Evolutionary conservation across 2,113 vertebrate genomes (phyloP).

Genomic region (Gallinago paraguaiae): DNA sequence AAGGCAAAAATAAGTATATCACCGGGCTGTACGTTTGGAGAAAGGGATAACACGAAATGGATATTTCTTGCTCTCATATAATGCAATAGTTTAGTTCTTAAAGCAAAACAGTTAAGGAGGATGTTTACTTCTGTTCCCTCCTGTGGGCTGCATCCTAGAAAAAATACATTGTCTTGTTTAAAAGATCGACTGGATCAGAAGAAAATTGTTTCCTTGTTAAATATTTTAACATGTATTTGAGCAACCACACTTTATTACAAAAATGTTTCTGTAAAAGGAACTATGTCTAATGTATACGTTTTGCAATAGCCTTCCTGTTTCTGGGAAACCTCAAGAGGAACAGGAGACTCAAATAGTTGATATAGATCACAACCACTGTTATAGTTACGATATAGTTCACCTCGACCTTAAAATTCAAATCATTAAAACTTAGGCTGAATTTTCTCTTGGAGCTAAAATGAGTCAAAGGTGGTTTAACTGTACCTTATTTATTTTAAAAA

Average conservation of each 20-base stretch:
- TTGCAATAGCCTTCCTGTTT: conserved; percentile 62
- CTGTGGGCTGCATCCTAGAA: conserved; percentile 51
- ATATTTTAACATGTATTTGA: conserved; percentile 70
- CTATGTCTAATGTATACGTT: conserved; percentile 41
- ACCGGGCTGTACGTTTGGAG: conserved; percentile 9
- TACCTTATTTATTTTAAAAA: conserved; percentile 70
- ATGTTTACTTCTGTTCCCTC: conserved; percentile 59
- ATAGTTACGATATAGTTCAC: conserved; percentile 38
- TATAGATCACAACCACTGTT: conserved; percentile 20
- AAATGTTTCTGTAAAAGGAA: conserved; percentile 72
- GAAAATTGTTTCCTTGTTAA: conserved; percentile 70
- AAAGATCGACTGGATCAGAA: conserved; percentile 71
- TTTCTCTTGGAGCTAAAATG: conserved; percentile 46
- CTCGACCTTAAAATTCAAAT: conserved; percentile 65
- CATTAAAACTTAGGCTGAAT: conserved; percentile 19
- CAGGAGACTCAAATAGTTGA: conserved; percentile 10
- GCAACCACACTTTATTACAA: conserved; percentile 63
- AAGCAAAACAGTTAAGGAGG: conserved; percentile 35
- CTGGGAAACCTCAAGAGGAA: conserved; percentile 43
- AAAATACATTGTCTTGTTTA: conserved; percentile 67
- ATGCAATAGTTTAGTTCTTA: conserved; percentile 63
- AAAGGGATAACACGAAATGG: background rate
- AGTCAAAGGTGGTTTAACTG: conserved; percentile 63
- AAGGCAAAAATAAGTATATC: background rate
- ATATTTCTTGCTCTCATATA: conserved; percentile 39